Percentiles rank a stretch among this genome's conserved stretches.
Evolutionary conservation across 1,140 invertebrate species (phyloP).

Genomic region (Procambarus virginalis): DNA sequence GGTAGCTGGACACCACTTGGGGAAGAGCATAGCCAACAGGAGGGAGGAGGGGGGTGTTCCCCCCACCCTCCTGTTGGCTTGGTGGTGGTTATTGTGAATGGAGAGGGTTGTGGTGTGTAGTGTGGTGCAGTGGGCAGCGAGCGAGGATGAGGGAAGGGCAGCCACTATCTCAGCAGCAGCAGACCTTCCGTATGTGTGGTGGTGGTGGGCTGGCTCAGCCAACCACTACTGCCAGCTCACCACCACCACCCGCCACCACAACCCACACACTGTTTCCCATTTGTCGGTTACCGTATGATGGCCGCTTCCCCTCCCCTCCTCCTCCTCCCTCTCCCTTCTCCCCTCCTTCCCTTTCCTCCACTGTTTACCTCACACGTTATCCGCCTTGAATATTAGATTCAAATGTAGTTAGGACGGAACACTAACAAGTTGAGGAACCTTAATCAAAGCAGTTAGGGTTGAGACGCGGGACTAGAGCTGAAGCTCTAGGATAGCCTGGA

Average conservation of each 20-base stretch:
- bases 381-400: too few species aligned
- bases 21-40: too few species aligned
- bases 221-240: background rate
- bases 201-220: background rate
- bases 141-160: too few species aligned
- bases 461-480: too few species aligned
- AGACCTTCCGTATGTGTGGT: background rate
- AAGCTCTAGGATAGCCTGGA: too few species aligned
- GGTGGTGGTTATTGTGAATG: constrained; percentile 1
- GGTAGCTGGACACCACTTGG: background rate
- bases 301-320: background rate
- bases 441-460: too few species aligned
- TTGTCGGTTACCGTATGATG: background rate
- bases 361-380: too few species aligned
- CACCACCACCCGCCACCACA: background rate
- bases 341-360: background rate
- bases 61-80: background rate
- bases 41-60: background rate
- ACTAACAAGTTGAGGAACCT: too few species aligned
- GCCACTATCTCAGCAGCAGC: too few species aligned
- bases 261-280: background rate
- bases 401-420: too few species aligned
- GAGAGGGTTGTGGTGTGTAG: background rate
- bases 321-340: background rate
- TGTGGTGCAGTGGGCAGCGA: background rate